Conservation (phyloP, 1,140 invertebrate species). For the Drosophila miranda region DNA sequence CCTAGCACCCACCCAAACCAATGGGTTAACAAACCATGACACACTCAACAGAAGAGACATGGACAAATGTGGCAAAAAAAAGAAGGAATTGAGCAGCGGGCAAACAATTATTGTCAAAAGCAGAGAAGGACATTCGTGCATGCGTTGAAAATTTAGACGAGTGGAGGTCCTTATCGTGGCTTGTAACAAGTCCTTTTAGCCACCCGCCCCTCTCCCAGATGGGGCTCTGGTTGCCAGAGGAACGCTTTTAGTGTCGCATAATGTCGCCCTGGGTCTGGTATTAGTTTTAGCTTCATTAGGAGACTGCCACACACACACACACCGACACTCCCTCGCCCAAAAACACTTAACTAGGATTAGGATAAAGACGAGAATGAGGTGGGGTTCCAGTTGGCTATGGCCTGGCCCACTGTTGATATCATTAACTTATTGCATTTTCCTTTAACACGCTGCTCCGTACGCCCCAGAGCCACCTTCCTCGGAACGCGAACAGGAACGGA, state of each 20-base stretch:
- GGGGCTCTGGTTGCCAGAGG: background rate
- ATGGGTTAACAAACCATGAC: constrained; percentile 49
- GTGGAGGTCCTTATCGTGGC: constrained; percentile 31
- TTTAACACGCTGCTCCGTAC: constrained; percentile 24
- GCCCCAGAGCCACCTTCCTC: background rate
- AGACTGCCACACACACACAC: constrained; percentile 2
- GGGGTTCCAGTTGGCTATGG: no score
- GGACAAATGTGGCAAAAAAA: constrained; percentile 45
- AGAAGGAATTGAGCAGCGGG: constrained; percentile 50
- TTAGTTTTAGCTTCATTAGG: constrained; percentile 67
- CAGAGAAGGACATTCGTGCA: constrained; percentile 12
- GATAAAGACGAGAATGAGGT: background rate
- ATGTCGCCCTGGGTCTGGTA: constrained; percentile 41
- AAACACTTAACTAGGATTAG: constrained; percentile 59
- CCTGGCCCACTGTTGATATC: constrained; percentile 55
- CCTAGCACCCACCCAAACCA: no score
- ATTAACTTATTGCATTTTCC: constrained; percentile 78
- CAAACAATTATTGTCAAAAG: constrained; percentile 75
- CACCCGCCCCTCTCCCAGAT: no score
- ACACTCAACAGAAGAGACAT: constrained; percentile 39
- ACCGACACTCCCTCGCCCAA: no score
- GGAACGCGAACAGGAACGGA: background rate
- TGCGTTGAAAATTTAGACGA: constrained; percentile 34
- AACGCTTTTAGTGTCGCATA: constrained; percentile 59
- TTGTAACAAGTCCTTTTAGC: constrained; percentile 8